Evolutionary conservation across 2,888 invertebrate species (phyloP).

Genomic region (Machimus atricapillus): DNA sequence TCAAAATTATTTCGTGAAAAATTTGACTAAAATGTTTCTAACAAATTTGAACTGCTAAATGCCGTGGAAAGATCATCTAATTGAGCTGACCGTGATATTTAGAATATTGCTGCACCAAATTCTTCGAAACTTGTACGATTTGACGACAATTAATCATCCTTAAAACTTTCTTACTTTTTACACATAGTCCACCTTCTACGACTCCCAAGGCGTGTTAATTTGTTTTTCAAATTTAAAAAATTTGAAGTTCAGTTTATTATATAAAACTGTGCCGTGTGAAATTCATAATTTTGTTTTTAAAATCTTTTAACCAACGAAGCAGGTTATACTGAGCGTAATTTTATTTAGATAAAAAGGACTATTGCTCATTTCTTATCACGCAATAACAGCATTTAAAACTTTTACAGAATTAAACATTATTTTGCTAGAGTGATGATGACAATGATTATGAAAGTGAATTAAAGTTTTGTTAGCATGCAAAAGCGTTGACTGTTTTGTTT

Average conservation of each 20-base stretch:
- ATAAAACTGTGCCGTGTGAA: not conserved
- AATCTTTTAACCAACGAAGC: not conserved
- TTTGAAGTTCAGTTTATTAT: not conserved
- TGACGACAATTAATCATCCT: not conserved
- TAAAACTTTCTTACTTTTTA: not conserved
- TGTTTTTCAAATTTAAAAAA: not conserved
- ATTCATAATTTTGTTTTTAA: not conserved
- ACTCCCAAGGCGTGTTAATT: not conserved
- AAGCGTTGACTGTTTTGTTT: not conserved
- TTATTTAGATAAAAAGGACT: not conserved
- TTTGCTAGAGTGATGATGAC: not conserved
- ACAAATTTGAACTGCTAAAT: not conserved
- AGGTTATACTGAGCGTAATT: not conserved
- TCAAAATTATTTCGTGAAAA: not conserved
- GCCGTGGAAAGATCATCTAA: not conserved
- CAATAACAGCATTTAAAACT: not conserved
- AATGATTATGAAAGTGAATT: not conserved
- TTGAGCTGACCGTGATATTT: not conserved
- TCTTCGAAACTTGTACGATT: not conserved
- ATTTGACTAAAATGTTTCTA: not conserved
- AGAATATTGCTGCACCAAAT: not conserved
- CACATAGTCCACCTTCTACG: not conserved
- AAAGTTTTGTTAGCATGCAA: not conserved
- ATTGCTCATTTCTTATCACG: not conserved
- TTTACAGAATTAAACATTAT: not conserved